Conservation (phyloP, 2,113 vertebrate species). For the Melanerpes aurifrons region DNA sequence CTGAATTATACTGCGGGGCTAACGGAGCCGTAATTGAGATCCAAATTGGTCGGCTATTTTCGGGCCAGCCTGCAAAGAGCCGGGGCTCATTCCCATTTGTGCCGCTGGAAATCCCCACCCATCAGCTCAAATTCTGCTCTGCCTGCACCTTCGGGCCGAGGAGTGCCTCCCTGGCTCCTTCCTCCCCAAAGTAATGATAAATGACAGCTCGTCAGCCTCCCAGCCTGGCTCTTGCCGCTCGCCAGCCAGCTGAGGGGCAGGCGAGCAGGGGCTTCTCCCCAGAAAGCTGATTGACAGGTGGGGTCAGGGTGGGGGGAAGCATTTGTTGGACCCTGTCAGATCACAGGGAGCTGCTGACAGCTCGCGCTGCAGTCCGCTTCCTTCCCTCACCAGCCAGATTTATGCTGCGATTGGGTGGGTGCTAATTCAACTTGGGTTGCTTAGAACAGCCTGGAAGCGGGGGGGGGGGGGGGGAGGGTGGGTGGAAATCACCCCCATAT, state of each 20-base stretch:
- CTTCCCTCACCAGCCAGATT: conserved; percentile 46
- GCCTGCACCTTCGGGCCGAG: not conserved
- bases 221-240: conserved; percentile 36
- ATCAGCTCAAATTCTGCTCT: conserved; percentile 53
- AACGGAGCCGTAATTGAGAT: not conserved
- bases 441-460: not conserved
- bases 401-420: conserved; percentile 7
- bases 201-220: conserved; percentile 47
- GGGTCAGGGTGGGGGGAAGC: conserved; percentile 79
- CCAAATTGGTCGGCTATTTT: conserved; percentile 37
- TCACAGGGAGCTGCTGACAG: conserved; percentile 86
- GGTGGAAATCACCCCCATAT: not conserved
- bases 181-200: conserved; percentile 56
- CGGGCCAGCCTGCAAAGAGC: conserved; percentile 15
- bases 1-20: conserved; percentile 24
- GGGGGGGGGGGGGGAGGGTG: too few relatives aligned
- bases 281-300: conserved; percentile 75
- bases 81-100: conserved; percentile 14
- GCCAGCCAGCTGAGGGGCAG: not conserved
- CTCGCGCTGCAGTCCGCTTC: conserved; percentile 61
- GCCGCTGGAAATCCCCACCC: conserved; percentile 37
- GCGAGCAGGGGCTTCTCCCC: conserved; percentile 33
- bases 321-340: conserved; percentile 74
- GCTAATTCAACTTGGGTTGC: conserved; percentile 16
- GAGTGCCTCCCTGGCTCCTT: conserved; percentile 30